Conservation (phyloP, 2,113 vertebrate species). For the Nycticorax nycticorax region DNA sequence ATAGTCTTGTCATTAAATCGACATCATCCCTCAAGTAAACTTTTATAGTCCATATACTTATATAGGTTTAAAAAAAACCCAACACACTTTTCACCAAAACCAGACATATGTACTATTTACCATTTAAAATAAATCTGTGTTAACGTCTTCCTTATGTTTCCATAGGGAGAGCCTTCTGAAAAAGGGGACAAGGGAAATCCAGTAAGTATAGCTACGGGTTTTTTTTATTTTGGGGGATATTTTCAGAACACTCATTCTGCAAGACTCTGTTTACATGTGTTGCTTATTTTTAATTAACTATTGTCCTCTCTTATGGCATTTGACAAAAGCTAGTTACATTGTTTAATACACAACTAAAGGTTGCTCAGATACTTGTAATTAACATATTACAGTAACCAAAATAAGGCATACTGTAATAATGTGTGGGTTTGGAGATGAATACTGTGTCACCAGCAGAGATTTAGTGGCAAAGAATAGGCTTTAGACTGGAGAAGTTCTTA, state of each 20-base stretch:
- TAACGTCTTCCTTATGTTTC: neutral
- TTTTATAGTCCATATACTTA: neutral
- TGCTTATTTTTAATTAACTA: neutral
- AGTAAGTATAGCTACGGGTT: constrained; percentile 71
- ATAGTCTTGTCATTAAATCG: neutral
- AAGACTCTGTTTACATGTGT: neutral
- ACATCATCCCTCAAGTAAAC: neutral
- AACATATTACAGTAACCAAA: neutral
- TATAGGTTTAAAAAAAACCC: neutral
- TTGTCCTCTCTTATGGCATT: neutral
- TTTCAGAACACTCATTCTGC: neutral
- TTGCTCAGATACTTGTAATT: neutral
- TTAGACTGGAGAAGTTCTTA: neutral
- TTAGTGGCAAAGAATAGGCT: neutral
- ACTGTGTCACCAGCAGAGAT: neutral
- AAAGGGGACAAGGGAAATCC: constrained; percentile 88
- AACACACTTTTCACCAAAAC: neutral
- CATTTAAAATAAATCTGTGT: neutral
- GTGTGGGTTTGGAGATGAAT: neutral
- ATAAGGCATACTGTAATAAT: neutral
- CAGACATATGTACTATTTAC: neutral
- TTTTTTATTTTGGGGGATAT: neutral
- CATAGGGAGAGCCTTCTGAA: constrained; percentile 65
- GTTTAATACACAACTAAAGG: neutral
- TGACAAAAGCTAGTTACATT: neutral